These are phyloP conservation scores for Chironomus tepperi DNA, from an alignment of 1,140 invertebrate genomes.

Conservation along the genomic window DNA sequence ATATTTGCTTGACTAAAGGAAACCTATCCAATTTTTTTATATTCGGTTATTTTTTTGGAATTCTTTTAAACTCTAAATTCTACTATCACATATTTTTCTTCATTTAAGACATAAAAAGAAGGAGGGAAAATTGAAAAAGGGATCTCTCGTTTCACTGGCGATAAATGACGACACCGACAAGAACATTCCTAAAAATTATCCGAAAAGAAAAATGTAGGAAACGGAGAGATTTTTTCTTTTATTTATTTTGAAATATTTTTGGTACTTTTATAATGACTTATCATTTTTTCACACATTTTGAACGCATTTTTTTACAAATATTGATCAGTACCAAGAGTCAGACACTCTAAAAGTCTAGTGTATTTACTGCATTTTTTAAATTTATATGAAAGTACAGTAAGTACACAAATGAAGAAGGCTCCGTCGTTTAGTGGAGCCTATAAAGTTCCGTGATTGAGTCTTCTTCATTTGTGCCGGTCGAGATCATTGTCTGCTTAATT, in stretches of 20 bases:
- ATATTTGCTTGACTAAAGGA: neutral
- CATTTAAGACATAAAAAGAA: neutral
- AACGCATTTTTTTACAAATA: no score
- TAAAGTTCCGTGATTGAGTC: no score
- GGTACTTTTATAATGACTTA: neutral
- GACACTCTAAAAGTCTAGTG: no score
- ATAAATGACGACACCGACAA: neutral
- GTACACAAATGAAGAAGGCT: no score
- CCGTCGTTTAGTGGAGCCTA: no score
- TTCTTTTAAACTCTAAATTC: conserved; percentile 17
- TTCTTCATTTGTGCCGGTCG: no score
- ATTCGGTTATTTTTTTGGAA: neutral
- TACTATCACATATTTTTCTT: conserved; percentile 19
- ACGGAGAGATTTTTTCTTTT: neutral
- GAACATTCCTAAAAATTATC: neutral
- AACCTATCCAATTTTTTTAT: neutral
- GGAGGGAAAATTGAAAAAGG: neutral
- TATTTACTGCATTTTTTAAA: no score
- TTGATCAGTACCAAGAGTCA: no score
- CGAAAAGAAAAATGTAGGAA: neutral
- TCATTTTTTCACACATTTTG: no score
- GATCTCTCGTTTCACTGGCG: neutral
- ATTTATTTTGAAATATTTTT: neutral
- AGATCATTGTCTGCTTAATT: no score
- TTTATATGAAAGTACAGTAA: no score